These are phyloP conservation scores for Hydrozoanthus gracilis DNA, from an alignment of 92 coral and sea anemone species.

Conservation along the genomic window DNA sequence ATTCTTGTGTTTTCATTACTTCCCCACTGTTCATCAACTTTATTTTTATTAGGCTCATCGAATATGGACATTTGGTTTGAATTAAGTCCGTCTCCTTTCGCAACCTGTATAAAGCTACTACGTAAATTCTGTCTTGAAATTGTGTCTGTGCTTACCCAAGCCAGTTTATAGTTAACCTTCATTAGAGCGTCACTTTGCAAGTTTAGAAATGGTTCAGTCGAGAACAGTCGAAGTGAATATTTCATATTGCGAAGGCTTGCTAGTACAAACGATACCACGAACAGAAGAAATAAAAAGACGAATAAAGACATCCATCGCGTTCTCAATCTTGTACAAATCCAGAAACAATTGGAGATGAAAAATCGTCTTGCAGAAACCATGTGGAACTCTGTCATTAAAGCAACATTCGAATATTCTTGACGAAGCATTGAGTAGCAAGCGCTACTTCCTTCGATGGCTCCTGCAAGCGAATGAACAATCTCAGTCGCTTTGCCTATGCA, in stretches of 20 bases:
- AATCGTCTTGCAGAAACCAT: constrained; percentile 47
- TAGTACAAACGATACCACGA: constrained; percentile 19
- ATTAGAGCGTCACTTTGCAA: constrained; percentile 34
- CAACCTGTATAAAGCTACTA: constrained; percentile 10
- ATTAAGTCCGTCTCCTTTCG: constrained; percentile 22
- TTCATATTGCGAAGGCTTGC: constrained; percentile 37
- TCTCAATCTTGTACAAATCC: constrained; percentile 39
- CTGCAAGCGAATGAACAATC: not conserved
- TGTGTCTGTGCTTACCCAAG: constrained; percentile 28
- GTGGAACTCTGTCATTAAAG: constrained; percentile 16
- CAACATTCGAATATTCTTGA: constrained; percentile 29
- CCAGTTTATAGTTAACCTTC: constrained; percentile 39
- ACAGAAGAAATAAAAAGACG: constrained; percentile 26
- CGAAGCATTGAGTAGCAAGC: constrained; percentile 14
- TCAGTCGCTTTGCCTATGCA: constrained; percentile 25
- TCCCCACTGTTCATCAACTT: constrained; percentile 19
- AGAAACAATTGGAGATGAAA: constrained; percentile 43
- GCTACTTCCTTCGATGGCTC: not conserved
- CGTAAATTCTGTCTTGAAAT: constrained; percentile 24
- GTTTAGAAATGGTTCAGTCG: constrained; percentile 32
- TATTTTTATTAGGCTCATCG: constrained; percentile 35
- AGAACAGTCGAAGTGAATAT: constrained; percentile 23
- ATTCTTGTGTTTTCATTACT: constrained; percentile 11
- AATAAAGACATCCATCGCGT: constrained; percentile 42
- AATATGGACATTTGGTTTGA: constrained; percentile 6